These are phyloP conservation scores for crab-eating macaque (Macaca fascicularis) DNA, from an alignment of 2,113 vertebrate species.

Conservation along the genomic window T2T-MFA8v1.1 NC_088381.1:70435001-70435500, in stretches of 20 bases:
- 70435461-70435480: not conserved
- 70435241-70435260: not conserved
- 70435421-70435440: not conserved
- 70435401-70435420: not conserved
- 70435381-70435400: not conserved
- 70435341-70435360: not conserved
- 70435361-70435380: not conserved
- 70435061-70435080: not conserved
- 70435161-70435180: not conserved
- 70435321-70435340: not conserved
- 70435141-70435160: not conserved
- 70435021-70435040: not conserved
- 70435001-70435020: not conserved
- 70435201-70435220: not conserved
- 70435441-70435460: not conserved
- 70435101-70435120: not conserved
- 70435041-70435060: not conserved
- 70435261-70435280: not conserved
- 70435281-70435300: no score
- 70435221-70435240: not conserved
- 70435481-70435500: not conserved
- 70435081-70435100: not conserved
- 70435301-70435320: not conserved
- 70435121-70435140: not conserved
- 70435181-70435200: not conserved